Percentiles rank a stretch among this genome's conserved stretches.
Conservation (phyloP, 1,140 invertebrate genomes). For the Lanistes nyassanus region DNA sequence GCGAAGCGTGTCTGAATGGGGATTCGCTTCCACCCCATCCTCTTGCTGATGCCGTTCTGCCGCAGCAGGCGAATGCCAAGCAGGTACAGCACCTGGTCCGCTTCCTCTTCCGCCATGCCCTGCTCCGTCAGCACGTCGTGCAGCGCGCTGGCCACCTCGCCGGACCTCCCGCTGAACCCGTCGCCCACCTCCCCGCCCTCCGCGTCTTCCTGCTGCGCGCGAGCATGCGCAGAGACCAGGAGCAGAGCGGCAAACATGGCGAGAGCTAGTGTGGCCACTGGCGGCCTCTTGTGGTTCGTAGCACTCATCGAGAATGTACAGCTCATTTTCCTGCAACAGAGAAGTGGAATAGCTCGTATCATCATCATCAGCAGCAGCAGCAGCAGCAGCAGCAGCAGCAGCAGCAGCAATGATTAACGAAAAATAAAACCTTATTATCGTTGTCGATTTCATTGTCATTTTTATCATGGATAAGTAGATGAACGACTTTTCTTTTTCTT, state of each 20-base stretch:
- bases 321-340: constrained; percentile 7
- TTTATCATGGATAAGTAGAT: no score
- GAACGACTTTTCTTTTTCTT: no score
- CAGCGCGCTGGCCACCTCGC: not conserved
- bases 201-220: not conserved
- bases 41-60: not conserved
- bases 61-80: not conserved
- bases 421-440: no score
- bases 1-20: constrained; percentile 34
- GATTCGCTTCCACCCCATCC: constrained; percentile 20
- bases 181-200: not conserved
- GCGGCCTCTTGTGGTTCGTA: no score
- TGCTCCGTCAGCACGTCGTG: not conserved
- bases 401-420: no score
- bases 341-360: not conserved
- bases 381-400: no score
- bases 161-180: not conserved
- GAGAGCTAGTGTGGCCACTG: not conserved
- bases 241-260: not conserved
- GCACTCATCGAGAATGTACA: not conserved
- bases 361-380: not conserved
- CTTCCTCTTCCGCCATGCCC: not conserved
- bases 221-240: not conserved
- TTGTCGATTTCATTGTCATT: no score
- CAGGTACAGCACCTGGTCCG: constrained; percentile 4